Percentiles rank a stretch among this genome's conserved stretches.
Conservation (phyloP, 2,797 vertebrate species). For the Calcarius lapponicus region DNA sequence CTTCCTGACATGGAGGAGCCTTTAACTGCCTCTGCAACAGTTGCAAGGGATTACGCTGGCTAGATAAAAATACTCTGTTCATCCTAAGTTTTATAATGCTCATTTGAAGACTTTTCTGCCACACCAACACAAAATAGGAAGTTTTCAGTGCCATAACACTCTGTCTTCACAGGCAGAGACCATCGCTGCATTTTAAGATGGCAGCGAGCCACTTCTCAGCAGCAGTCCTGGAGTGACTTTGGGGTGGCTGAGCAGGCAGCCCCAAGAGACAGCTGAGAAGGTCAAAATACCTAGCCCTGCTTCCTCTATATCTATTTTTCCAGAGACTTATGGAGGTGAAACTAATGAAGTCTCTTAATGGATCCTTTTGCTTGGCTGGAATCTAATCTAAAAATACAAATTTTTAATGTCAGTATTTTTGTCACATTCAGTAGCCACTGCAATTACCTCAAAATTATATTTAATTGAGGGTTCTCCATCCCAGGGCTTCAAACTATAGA, state of each 20-base stretch:
- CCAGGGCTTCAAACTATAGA: background rate
- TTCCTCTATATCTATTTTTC: background rate
- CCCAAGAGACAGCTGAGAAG: background rate
- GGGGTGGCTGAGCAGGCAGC: background rate
- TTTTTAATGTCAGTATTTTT: background rate
- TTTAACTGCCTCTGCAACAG: background rate
- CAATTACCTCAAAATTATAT: background rate
- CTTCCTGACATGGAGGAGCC: background rate
- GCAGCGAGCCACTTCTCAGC: background rate
- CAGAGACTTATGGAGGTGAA: background rate
- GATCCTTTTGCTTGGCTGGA: background rate
- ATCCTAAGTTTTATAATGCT: background rate
- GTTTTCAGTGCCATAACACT: background rate
- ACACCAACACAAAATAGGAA: background rate
- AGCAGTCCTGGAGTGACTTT: background rate
- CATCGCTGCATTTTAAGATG: accelerated
- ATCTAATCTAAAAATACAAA: background rate
- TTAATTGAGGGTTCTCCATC: background rate
- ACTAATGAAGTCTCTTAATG: background rate
- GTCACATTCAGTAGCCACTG: background rate
- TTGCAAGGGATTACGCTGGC: background rate
- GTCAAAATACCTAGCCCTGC: background rate
- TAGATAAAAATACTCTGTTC: background rate
- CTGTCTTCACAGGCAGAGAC: accelerated
- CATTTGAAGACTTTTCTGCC: background rate